These are phyloP conservation scores for Athene noctua DNA, from an alignment of 2,113 vertebrate genomes.

Conservation along the genomic window DNA sequence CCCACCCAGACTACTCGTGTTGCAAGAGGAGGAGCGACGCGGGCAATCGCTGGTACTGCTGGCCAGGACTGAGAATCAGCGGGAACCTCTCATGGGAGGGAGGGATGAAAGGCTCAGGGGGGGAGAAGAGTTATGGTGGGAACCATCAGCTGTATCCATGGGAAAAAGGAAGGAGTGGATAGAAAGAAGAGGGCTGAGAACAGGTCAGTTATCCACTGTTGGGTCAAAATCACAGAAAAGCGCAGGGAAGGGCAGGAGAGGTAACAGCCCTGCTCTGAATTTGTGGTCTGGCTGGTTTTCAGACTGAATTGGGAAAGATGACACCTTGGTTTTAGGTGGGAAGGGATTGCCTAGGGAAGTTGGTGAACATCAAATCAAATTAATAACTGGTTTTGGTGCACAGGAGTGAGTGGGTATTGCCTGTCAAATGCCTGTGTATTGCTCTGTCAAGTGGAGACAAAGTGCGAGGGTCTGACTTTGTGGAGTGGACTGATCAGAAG, in stretches of 20 bases:
- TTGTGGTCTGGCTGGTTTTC: neutral
- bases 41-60: neutral
- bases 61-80: neutral
- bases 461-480: neutral
- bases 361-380: neutral
- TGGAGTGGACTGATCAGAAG: too few relatives aligned
- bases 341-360: neutral
- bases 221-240: neutral
- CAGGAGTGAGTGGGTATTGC: too few relatives aligned
- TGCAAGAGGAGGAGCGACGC: neutral
- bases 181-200: neutral
- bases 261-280: neutral
- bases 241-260: neutral
- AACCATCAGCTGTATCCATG: neutral
- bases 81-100: neutral
- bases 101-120: neutral
- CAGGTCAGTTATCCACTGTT: neutral
- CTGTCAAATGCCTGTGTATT: too few relatives aligned
- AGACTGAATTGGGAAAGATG: neutral
- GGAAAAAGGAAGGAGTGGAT: neutral
- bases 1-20: accelerated
- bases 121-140: neutral
- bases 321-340: neutral
- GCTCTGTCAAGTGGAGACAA: neutral
- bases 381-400: neutral